These are phyloP conservation scores for Zalophus californianus DNA, from an alignment of 2,797 vertebrate genomes.

Conservation along the genomic window DNA sequence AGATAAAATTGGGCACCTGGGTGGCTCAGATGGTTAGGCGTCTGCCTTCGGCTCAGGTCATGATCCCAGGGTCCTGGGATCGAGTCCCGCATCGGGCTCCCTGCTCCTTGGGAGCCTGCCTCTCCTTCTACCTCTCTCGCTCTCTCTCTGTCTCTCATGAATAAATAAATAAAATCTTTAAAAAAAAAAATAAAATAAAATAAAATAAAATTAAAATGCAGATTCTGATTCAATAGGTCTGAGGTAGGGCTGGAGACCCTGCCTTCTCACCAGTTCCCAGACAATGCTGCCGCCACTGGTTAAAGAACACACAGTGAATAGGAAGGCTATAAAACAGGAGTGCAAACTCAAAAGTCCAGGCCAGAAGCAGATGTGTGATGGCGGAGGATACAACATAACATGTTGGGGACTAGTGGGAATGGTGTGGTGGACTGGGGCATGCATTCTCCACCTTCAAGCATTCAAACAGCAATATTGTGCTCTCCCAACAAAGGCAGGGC, in stretches of 20 bases:
- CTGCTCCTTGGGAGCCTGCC: no score
- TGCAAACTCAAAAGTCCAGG: not conserved
- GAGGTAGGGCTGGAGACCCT: not conserved
- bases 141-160: not conserved
- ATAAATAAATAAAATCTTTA: not conserved
- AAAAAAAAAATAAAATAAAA: no score
- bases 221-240: not conserved
- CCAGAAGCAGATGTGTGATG: not conserved
- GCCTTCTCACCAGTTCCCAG: not conserved
- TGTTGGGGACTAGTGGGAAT: not conserved
- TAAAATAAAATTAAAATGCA: not conserved
- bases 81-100: no score
- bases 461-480: not conserved
- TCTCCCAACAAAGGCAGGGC: not conserved
- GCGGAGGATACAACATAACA: not conserved
- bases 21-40: no score
- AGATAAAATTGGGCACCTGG: no score
- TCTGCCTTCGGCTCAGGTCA: no score
- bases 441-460: not conserved
- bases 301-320: not conserved
- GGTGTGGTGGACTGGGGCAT: not conserved
- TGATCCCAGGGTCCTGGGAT: no score
- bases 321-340: not conserved
- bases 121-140: no score
- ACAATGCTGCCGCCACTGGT: not conserved